These are phyloP conservation scores for Melanostigma gelatinosum DNA, from an alignment of 2,113 vertebrate genomes.

Conservation along the genomic window DNA sequence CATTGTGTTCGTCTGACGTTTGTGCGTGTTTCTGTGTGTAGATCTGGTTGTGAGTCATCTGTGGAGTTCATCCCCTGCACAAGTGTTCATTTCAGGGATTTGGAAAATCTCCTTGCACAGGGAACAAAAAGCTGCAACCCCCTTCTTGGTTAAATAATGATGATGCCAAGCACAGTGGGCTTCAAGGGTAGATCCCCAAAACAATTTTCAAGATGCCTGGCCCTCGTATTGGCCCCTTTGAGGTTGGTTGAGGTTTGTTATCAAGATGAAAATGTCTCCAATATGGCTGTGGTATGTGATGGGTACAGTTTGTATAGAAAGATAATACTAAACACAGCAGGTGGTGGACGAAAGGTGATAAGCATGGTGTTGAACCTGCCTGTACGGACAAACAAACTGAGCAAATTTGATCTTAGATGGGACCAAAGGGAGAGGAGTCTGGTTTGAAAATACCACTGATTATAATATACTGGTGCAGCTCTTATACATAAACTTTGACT, in stretches of 20 bases:
- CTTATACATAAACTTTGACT: constrained; percentile 39
- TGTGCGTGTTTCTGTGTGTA: constrained; percentile 21
- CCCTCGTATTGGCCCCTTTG: constrained; percentile 16
- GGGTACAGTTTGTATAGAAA: constrained; percentile 20
- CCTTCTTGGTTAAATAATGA: constrained; percentile 54
- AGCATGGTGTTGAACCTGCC: constrained; percentile 14
- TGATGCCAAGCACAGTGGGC: constrained; percentile 39
- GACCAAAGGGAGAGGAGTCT: constrained; percentile 3
- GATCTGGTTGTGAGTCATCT: constrained; percentile 32
- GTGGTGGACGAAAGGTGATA: constrained; percentile 35
- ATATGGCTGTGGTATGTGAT: constrained; percentile 21
- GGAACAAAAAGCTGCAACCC: constrained; percentile 54
- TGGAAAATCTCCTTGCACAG: constrained; percentile 59
- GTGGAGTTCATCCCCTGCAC: constrained; percentile 35
- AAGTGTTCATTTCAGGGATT: constrained; percentile 73
- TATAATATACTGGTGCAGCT: constrained; percentile 3
- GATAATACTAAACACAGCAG: constrained; percentile 37
- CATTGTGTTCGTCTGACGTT: constrained; percentile 1
- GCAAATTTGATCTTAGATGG: constrained; percentile 27
- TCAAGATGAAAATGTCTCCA: constrained; percentile 54
- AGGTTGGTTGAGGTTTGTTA: constrained; percentile 21
- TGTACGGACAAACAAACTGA: constrained; percentile 18
- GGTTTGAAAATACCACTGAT: constrained; percentile 39
- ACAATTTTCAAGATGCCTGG: constrained; percentile 28
- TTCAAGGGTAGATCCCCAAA: constrained; percentile 33